Conservation (phyloP, 1,140 invertebrate species). For the Bombus polaris region DNA sequence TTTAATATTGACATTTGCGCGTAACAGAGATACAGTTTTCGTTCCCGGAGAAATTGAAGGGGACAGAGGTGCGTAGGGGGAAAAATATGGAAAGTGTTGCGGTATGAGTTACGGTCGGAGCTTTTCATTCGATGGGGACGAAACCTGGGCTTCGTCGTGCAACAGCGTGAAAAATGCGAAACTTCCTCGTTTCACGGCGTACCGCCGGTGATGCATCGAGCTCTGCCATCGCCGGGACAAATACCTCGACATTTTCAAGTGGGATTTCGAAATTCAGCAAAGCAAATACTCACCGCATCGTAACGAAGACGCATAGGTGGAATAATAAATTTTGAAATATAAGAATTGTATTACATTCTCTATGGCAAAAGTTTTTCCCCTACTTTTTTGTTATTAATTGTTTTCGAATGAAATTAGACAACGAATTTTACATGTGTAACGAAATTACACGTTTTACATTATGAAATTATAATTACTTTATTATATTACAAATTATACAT, state of each 20-base stretch:
- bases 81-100: conserved; percentile 34
- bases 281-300: background rate
- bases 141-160: background rate
- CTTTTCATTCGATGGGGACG: conserved; percentile 21
- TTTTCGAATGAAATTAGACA: background rate
- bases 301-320: background rate
- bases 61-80: background rate
- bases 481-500: too few relatives aligned
- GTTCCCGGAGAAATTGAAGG: background rate
- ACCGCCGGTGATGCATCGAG: conserved; percentile 12
- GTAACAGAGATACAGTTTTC: too few relatives aligned
- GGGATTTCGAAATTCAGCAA: background rate
- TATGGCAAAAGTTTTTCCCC: background rate
- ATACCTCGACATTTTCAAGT: conserved; percentile 23
- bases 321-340: background rate
- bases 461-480: too few relatives aligned
- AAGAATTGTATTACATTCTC: background rate
- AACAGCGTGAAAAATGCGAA: conserved; percentile 23
- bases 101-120: conserved; percentile 20
- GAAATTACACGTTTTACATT: too few relatives aligned
- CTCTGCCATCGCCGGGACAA: conserved; percentile 5
- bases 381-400: background rate
- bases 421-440: background rate
- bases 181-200: conserved; percentile 1
- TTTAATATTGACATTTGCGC: conserved; percentile 7